Evolutionary conservation across 2,113 vertebrate genomes (phyloP).

Genomic region (Oplegnathus fasciatus): DNA sequence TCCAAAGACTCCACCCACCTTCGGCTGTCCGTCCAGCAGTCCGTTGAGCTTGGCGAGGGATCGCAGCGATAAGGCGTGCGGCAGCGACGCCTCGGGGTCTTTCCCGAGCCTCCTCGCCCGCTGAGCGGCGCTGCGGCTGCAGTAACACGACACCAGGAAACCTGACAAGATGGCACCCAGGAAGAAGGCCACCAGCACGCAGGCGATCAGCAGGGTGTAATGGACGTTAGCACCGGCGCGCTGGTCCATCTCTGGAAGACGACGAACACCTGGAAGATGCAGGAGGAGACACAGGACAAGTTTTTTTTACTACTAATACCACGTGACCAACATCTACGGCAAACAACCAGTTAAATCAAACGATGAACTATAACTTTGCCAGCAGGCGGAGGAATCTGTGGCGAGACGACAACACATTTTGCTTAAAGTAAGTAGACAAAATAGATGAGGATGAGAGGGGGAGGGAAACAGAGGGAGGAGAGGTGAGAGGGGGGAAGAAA

Average conservation of each 20-base stretch:
- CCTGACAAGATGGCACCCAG: constrained; percentile 88
- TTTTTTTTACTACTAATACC: background rate
- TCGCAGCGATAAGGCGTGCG: constrained; percentile 86
- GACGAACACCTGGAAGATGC: constrained; percentile 75
- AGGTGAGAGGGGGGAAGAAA: constrained; percentile 3
- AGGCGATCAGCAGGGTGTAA: constrained; percentile 86
- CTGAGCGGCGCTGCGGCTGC: constrained; percentile 80
- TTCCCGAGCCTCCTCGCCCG: constrained; percentile 72
- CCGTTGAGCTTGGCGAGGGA: constrained; percentile 88
- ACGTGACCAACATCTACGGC: too few relatives aligned
- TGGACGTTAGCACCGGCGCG: constrained; percentile 71
- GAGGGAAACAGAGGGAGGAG: constrained; percentile 3
- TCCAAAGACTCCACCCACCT: constrained; percentile 56
- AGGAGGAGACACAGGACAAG: background rate
- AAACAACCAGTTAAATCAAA: background rate
- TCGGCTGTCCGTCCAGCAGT: constrained; percentile 80
- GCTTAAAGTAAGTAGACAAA: constrained; percentile 4
- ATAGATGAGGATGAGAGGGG: background rate
- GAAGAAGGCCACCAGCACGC: constrained; percentile 87
- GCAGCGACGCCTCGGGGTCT: constrained; percentile 83
- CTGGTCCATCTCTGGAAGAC: constrained; percentile 63
- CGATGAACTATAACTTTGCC: background rate
- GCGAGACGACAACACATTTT: background rate
- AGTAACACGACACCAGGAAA: constrained; percentile 89
- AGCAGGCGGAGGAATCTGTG: background rate